Percentiles rank a stretch among this genome's conserved stretches.
Conservation (phyloP, 2,797 vertebrate species). For the Scolopax bukidnonensis region DNA sequence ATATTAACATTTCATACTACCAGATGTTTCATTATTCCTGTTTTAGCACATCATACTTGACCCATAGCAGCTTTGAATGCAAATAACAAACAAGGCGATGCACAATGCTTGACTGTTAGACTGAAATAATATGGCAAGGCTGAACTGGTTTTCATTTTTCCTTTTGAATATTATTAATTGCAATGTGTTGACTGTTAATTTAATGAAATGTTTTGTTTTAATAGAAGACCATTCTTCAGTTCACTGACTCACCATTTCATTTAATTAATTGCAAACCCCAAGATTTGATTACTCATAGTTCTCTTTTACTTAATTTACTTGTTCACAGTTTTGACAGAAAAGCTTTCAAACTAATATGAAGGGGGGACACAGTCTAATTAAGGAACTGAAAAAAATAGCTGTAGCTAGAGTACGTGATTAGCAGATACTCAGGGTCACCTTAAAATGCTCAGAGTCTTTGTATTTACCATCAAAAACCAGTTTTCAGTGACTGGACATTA, state of each 20-base stretch:
- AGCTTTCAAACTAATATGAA: slow-evolving; percentile 69
- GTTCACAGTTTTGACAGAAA: slow-evolving; percentile 72
- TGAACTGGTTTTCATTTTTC: slow-evolving; percentile 58
- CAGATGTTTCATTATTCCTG: slow-evolving; percentile 70
- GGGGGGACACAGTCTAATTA: slow-evolving; percentile 44
- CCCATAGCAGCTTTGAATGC: slow-evolving; percentile 52
- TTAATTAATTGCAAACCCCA: slow-evolving; percentile 77
- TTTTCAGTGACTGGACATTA: background rate
- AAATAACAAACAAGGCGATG: slow-evolving; percentile 44
- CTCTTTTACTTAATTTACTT: slow-evolving; percentile 74
- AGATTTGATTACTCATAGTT: slow-evolving; percentile 72
- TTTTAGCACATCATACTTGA: slow-evolving; percentile 66
- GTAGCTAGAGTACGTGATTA: background rate
- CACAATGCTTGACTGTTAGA: slow-evolving; percentile 22
- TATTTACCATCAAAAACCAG: background rate
- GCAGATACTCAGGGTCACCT: slow-evolving; percentile 14
- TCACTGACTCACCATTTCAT: slow-evolving; percentile 68
- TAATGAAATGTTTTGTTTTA: slow-evolving; percentile 78
- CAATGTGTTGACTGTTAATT: slow-evolving; percentile 72
- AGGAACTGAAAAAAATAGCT: slow-evolving; percentile 16
- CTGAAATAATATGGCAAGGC: slow-evolving; percentile 51
- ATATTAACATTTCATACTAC: slow-evolving; percentile 61
- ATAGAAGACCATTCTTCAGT: slow-evolving; percentile 64
- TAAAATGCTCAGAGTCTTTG: background rate
- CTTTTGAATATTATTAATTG: slow-evolving; percentile 69